Conservation (phyloP, 2,888 invertebrate species). For the Harmothoe impar region DNA sequence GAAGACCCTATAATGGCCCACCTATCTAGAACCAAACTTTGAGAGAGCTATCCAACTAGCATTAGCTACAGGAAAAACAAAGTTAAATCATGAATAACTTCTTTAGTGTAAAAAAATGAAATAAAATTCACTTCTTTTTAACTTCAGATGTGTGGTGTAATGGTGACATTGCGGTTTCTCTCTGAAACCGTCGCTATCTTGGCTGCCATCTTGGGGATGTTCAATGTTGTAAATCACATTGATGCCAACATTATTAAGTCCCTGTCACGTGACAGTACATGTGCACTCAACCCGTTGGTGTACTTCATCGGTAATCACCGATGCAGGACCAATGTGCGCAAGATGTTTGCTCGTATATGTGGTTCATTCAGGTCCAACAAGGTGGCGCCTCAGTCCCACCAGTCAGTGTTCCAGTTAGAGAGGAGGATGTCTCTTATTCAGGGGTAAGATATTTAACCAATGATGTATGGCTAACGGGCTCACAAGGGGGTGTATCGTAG, state of each 20-base stretch:
- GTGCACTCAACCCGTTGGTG: neutral
- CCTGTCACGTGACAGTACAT: neutral
- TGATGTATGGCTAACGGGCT: too few relatives aligned
- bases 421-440: neutral
- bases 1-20: too few relatives aligned
- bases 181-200: neutral
- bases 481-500: too few relatives aligned
- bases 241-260: neutral
- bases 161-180: neutral
- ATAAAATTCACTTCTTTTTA: neutral
- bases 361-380: neutral
- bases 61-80: too few relatives aligned
- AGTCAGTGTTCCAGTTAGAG: neutral
- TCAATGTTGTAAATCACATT: neutral
- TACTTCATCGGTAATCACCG: neutral
- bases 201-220: neutral
- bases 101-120: too few relatives aligned
- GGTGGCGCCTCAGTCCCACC: neutral
- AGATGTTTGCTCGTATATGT: neutral
- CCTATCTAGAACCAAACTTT: too few relatives aligned
- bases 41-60: too few relatives aligned
- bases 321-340: neutral
- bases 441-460: neutral
- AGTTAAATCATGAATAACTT: too few relatives aligned
- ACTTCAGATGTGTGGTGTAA: conserved; percentile 10